A percentile compares a stretch with the other conserved stretches of the same genome.
These are phyloP conservation scores for Dicranocentrus wangi DNA, from an alignment of 2,888 invertebrate genomes.

Conservation along the genomic window DNA sequence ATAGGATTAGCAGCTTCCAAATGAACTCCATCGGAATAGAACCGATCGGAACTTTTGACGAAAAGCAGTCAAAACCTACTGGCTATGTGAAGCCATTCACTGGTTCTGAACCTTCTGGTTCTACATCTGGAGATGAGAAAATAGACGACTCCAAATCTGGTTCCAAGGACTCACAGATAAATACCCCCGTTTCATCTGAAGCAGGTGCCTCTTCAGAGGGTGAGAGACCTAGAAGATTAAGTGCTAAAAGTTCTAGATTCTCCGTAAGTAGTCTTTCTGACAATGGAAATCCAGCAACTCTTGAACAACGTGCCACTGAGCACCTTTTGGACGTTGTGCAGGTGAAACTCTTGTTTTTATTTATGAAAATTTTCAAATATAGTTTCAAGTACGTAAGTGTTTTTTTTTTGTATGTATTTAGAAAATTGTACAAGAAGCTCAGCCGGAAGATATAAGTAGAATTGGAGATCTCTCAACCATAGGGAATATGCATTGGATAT, in stretches of 20 bases:
- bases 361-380: neutral
- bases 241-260: conserved; percentile 43
- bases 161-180: neutral
- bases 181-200: neutral
- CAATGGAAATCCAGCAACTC: conserved; percentile 33
- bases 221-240: conserved; percentile 35
- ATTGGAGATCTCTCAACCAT: conserved; percentile 45
- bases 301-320: conserved; percentile 66
- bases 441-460: conserved; percentile 57
- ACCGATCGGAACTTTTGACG: conserved; percentile 31
- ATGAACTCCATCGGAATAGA: conserved; percentile 10
- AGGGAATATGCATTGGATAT: conserved; percentile 71
- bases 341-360: no score
- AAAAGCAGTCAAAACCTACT: conserved; percentile 51
- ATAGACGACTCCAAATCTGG: conserved; percentile 24
- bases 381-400: neutral
- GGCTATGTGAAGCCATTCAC: conserved; percentile 58
- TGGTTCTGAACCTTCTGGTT: conserved; percentile 13
- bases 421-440: conserved; percentile 68
- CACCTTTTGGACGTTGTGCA: conserved; percentile 67
- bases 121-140: conserved; percentile 47
- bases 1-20: conserved; percentile 67
- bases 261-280: conserved; percentile 51
- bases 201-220: neutral
- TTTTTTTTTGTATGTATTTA: conserved; percentile 20